These are phyloP conservation scores for Folsomia manolachei DNA, from an alignment of 2,888 invertebrate genomes.

Conservation along the genomic window DNA sequence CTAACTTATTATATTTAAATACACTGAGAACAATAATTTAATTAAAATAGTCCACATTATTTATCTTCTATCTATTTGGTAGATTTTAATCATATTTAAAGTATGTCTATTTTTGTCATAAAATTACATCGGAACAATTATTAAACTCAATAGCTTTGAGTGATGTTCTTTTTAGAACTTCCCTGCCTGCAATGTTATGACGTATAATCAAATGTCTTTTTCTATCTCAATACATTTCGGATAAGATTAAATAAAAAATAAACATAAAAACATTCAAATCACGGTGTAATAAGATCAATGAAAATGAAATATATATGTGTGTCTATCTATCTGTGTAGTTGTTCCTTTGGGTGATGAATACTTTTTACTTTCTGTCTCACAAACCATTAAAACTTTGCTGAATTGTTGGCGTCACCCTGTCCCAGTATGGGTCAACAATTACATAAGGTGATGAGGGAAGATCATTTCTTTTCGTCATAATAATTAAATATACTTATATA, in stretches of 20 bases:
- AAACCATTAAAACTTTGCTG: not conserved
- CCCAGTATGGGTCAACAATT: not conserved
- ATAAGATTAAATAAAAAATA: not conserved
- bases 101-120: not conserved
- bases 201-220: not conserved
- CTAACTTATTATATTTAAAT: not conserved
- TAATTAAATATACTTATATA: too few species aligned
- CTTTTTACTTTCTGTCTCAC: not conserved
- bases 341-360: slow-evolving; percentile 2
- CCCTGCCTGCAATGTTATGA: not conserved
- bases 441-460: not conserved
- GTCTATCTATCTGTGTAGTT: not conserved
- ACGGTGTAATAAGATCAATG: slow-evolving; percentile 1
- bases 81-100: too few species aligned
- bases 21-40: not conserved
- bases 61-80: too few species aligned
- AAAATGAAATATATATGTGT: not conserved
- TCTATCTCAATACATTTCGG: not conserved
- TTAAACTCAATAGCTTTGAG: not conserved
- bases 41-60: not conserved
- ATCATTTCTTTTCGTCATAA: not conserved
- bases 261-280: not conserved
- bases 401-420: not conserved
- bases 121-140: not conserved
- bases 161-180: not conserved